Conservation (phyloP, 1,140 invertebrate species). For the Tribolium castaneum region DNA sequence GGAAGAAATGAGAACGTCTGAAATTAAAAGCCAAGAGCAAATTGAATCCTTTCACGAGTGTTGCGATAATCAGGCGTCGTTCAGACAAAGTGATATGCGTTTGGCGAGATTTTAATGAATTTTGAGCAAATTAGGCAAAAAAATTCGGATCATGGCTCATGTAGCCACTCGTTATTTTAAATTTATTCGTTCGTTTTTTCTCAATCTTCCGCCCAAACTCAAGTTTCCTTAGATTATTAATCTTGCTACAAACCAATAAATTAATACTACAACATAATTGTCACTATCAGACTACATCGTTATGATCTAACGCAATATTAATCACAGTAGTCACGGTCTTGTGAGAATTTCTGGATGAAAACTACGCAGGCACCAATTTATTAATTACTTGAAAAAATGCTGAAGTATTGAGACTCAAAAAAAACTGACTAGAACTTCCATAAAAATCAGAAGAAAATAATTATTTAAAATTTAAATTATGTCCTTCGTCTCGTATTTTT, state of each 20-base stretch:
- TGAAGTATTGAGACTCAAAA: too few relatives aligned
- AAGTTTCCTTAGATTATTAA: constrained; percentile 31
- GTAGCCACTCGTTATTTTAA: constrained; percentile 21
- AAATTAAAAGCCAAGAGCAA: constrained; percentile 32
- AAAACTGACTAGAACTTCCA: too few relatives aligned
- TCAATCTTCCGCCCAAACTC: constrained; percentile 8
- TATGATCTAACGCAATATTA: too few relatives aligned
- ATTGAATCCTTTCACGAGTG: constrained; percentile 17
- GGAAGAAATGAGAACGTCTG: constrained; percentile 38
- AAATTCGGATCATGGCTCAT: neutral
- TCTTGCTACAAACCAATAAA: constrained; percentile 6
- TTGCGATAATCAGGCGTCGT: constrained; percentile 10
- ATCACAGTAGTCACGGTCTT: too few relatives aligned
- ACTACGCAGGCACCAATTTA: too few relatives aligned
- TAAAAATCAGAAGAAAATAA: too few relatives aligned
- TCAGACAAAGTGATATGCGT: neutral
- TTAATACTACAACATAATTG: constrained; percentile 9
- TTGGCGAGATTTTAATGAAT: neutral
- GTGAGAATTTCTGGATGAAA: too few relatives aligned
- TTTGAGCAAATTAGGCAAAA: too few relatives aligned
- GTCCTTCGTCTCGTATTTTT: too few relatives aligned
- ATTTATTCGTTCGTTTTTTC: constrained; percentile 16
- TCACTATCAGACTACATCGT: neutral
- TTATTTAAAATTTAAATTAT: too few relatives aligned
- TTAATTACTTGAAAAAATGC: too few relatives aligned